phyloP scores from a whole-genome alignment of 1,140 invertebrate species.

The Muscidifurax raptorellus region DNA sequence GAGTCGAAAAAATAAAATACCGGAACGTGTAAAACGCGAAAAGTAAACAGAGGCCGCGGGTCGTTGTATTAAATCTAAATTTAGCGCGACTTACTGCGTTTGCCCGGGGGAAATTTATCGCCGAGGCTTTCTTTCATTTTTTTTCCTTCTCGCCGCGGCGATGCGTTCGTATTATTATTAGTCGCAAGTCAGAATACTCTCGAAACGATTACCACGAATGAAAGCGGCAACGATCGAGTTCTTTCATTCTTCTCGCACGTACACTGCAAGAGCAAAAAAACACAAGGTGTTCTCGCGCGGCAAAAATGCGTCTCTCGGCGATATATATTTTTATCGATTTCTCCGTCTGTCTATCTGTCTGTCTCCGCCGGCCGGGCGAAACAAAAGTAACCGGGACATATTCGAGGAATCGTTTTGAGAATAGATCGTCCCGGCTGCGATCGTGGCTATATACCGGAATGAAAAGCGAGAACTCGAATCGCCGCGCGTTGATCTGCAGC shows the following conservation, averaged over 20 bases:
- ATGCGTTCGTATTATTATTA: slow-evolving; percentile 23
- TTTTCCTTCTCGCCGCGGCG: neutral
- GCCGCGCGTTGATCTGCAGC: neutral
- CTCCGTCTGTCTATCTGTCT: neutral
- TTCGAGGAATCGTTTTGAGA: slow-evolving; percentile 29
- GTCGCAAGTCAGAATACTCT: neutral
- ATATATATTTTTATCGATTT: slow-evolving; percentile 26
- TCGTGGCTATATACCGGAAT: neutral
- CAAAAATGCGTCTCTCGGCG: no score
- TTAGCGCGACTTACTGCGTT: slow-evolving; percentile 21
- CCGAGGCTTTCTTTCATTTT: no score
- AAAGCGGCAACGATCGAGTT: neutral
- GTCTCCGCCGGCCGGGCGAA: neutral
- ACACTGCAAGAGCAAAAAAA: neutral
- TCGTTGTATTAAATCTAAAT: slow-evolving; percentile 40
- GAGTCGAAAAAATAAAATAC: neutral
- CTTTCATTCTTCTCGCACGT: neutral
- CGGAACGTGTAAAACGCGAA: neutral
- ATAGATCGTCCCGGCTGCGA: neutral
- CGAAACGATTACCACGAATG: neutral
- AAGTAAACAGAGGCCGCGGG: neutral
- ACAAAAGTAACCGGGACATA: neutral
- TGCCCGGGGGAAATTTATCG: slow-evolving; percentile 21
- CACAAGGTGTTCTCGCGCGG: neutral
- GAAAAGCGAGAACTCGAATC: neutral